Percentiles rank a stretch among this genome's conserved stretches.
These are phyloP conservation scores for Vulpes ferrilata DNA, from an alignment of 2,113 vertebrate genomes.

Conservation along the genomic window DNA sequence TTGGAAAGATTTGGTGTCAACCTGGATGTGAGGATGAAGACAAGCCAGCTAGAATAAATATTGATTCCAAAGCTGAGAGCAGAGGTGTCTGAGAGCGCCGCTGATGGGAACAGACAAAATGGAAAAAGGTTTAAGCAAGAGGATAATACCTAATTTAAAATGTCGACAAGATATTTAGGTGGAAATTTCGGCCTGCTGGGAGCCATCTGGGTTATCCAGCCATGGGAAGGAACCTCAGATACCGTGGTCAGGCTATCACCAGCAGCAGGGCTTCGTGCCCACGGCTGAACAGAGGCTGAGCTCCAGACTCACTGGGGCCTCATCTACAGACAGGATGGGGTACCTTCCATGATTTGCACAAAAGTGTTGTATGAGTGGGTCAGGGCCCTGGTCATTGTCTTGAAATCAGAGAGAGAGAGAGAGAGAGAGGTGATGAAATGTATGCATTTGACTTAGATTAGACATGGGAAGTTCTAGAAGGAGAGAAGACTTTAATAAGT, in stretches of 20 bases:
- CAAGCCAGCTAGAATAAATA: slow-evolving; percentile 5
- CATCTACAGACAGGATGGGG: not conserved
- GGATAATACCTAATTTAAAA: not conserved
- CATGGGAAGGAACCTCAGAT: rapidly evolving
- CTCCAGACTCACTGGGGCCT: not conserved
- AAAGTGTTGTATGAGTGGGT: not conserved
- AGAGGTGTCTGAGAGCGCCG: not conserved
- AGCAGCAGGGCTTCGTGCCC: rapidly evolving
- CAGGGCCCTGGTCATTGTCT: not conserved
- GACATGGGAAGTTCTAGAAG: not conserved
- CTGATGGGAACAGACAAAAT: not conserved
- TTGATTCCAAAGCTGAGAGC: not conserved
- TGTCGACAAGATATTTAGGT: not conserved
- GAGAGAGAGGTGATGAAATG: not conserved
- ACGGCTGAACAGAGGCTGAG: not conserved
- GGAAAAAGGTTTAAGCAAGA: not conserved
- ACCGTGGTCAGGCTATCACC: not conserved
- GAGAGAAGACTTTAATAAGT: not conserved
- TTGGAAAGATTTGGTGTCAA: slow-evolving; percentile 29
- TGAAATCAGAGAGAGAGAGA: not conserved
- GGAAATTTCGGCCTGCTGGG: not conserved
- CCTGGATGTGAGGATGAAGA: not conserved
- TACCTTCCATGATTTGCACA: not conserved
- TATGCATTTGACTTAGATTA: not conserved
- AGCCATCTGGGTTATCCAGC: too few species aligned